phyloP scores from a whole-genome alignment of 2,888 invertebrate genomes.

The Metalampra italica region DNA sequence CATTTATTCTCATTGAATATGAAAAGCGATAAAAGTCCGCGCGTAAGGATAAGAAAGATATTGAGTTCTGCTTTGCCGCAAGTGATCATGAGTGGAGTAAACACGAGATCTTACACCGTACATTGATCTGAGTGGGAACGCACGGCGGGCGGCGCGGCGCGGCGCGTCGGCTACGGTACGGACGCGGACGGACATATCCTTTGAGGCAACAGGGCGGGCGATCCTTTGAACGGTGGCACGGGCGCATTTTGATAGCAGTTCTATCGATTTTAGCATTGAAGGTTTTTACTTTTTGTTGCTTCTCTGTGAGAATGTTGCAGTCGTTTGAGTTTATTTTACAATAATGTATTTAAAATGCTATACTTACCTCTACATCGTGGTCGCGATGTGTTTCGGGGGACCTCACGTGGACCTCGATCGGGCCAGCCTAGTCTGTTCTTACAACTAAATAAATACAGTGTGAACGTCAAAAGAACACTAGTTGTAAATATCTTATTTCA shows the following conservation, averaged over 20 bases:
- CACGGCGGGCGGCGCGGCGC: conserved; percentile 48
- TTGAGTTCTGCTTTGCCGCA: conserved; percentile 42
- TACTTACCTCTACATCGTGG: too few species aligned
- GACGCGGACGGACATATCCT: conserved; percentile 48
- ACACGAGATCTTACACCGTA: conserved; percentile 39
- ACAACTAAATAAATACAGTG: too few species aligned
- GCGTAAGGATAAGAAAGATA: conserved; percentile 35
- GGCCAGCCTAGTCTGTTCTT: too few species aligned
- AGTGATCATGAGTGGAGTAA: conserved; percentile 40
- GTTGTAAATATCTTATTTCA: too few species aligned
- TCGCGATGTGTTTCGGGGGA: too few species aligned
- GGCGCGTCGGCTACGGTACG: conserved; percentile 19
- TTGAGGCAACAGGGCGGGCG: conserved; percentile 50
- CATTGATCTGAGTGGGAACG: conserved; percentile 61
- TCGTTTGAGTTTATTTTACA: not conserved
- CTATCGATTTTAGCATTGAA: conserved; percentile 65
- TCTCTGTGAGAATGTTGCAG: conserved; percentile 15
- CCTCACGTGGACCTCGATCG: too few species aligned
- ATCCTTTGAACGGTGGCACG: conserved; percentile 53
- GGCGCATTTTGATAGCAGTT: conserved; percentile 66
- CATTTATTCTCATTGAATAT: too few species aligned
- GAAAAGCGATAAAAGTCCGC: too few species aligned
- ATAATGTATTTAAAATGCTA: too few species aligned
- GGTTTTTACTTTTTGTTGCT: conserved; percentile 48
- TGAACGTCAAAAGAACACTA: too few species aligned